These are phyloP conservation scores for Drosophila multiciliata DNA, from an alignment of 2,888 invertebrate species.

Conservation along the genomic window DNA sequence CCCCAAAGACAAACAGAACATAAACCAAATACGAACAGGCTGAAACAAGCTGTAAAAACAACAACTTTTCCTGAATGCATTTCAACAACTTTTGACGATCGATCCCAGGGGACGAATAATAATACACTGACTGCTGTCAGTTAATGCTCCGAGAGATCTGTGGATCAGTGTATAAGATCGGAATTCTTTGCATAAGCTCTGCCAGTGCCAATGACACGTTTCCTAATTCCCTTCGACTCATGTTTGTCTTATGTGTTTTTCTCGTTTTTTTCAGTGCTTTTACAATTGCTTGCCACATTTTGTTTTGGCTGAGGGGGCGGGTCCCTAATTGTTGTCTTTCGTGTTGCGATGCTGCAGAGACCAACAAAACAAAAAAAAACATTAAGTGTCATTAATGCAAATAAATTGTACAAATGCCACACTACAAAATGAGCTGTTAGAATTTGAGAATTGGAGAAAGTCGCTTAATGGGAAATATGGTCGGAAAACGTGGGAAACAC, in stretches of 20 bases:
- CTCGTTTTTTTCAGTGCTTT: slow-evolving; percentile 39
- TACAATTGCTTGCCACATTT: slow-evolving; percentile 67
- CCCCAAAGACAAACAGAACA: slow-evolving; percentile 63
- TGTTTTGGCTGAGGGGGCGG: slow-evolving; percentile 13
- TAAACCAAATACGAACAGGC: slow-evolving; percentile 29
- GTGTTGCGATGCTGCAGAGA: slow-evolving; percentile 33
- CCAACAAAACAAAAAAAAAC: slow-evolving; percentile 25
- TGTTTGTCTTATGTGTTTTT: slow-evolving; percentile 13
- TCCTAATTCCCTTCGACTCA: slow-evolving; percentile 10
- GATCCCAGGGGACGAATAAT: slow-evolving; percentile 33
- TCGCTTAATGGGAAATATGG: slow-evolving; percentile 25
- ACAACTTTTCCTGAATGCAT: slow-evolving; percentile 40
- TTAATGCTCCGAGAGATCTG: slow-evolving; percentile 1
- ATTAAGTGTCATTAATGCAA: slow-evolving; percentile 78
- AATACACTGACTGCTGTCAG: slow-evolving; percentile 5
- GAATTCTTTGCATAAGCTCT: slow-evolving; percentile 20
- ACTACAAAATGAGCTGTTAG: slow-evolving; percentile 40
- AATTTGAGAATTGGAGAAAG: slow-evolving; percentile 32
- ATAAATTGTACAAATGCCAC: slow-evolving; percentile 68
- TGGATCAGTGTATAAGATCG: slow-evolving; percentile 19
- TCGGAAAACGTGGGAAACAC: slow-evolving; percentile 40
- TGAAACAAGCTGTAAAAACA: slow-evolving; percentile 72
- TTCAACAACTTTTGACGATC: slow-evolving; percentile 32
- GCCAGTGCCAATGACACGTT: slow-evolving; percentile 63
- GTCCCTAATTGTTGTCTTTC: slow-evolving; percentile 43